These are phyloP conservation scores for Mixornis gularis DNA, from an alignment of 2,113 vertebrate species.

Conservation along the genomic window DNA sequence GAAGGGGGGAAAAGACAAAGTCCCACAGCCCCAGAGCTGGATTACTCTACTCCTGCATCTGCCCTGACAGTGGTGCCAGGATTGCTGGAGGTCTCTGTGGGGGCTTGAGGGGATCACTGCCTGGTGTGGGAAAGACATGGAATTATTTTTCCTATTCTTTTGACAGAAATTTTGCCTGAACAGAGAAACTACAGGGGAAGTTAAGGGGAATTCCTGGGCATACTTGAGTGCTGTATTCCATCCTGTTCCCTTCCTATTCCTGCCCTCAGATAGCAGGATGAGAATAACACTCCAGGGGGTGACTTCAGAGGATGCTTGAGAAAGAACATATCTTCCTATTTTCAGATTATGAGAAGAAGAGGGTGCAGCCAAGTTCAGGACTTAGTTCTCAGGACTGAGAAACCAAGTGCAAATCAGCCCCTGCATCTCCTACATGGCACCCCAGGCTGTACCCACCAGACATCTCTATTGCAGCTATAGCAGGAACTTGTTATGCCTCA, in stretches of 20 bases:
- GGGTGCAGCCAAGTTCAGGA: not conserved
- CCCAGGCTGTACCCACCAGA: not conserved
- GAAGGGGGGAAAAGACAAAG: not conserved
- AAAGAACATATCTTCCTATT: not conserved
- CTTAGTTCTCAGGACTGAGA: not conserved
- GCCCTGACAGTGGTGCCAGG: rapidly evolving
- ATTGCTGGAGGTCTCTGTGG: not conserved
- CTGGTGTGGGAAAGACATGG: not conserved
- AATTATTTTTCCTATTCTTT: not conserved
- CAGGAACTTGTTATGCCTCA: not conserved
- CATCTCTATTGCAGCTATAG: not conserved
- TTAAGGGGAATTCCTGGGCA: not conserved
- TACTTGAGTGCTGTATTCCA: not conserved
- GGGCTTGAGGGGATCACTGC: not conserved
- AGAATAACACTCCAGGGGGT: not conserved
- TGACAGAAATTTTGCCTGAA: not conserved
- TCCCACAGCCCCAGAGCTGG: not conserved
- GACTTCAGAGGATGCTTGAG: not conserved
- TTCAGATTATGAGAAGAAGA: not conserved
- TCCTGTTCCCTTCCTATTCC: not conserved
- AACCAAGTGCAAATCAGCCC: rapidly evolving
- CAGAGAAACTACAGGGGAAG: not conserved
- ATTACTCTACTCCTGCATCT: not conserved
- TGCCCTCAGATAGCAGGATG: not conserved
- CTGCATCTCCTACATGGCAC: not conserved